Evolutionary conservation across 2,113 vertebrate species (phyloP), one percentile per base, ranked within the genome.

Genomic region (Argyrosomus japonicus): DNA sequence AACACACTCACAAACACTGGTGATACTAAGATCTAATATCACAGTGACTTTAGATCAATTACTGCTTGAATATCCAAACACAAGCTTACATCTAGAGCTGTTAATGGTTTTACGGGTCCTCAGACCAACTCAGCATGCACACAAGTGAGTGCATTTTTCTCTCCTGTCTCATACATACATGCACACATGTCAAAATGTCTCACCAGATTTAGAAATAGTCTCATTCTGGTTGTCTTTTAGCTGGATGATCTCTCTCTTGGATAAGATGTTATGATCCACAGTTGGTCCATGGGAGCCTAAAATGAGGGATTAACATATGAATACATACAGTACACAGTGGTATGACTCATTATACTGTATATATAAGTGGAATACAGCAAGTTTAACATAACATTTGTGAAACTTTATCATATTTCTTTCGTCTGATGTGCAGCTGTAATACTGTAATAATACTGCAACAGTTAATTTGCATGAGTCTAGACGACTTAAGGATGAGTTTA

Each of bases 191-290:
- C 54, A n/a, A 11, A 75, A 56, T 32, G 19, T 88, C 81, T 89
- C 50, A 95, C 94, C 93, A 70, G 92, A 79, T 89, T 50, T 82
- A n/a, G 93, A 79, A 29, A 69, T 2, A 8, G 63, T 67, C 23
- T 18, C 70, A 19, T 83, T 95, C 67, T 91, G 88, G 81, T 94
- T 93, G 75, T 81, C 77, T 54, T 29, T 87, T 45, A 87, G 87
- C 60, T 87, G 88, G 50, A 53, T 53, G 64, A 94, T 84, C 48
- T 85, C 88, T 68, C 93, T 93, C 65, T 89, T 91, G 7, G 76
- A 88, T 83, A 94, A 76, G 36, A 86, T 73, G 57, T 71, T 69
- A 4, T 19, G 56, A 69, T 82, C 81, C 74, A 64, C 82, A 68
- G 54, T 23, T 40, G 79, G 45, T 74, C 57, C 63, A 40, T 18